Evolutionary conservation across 2,113 vertebrate species (phyloP), one percentile per base, ranked within the genome.

Genomic region (Ginglymostoma cirratum): DNA sequence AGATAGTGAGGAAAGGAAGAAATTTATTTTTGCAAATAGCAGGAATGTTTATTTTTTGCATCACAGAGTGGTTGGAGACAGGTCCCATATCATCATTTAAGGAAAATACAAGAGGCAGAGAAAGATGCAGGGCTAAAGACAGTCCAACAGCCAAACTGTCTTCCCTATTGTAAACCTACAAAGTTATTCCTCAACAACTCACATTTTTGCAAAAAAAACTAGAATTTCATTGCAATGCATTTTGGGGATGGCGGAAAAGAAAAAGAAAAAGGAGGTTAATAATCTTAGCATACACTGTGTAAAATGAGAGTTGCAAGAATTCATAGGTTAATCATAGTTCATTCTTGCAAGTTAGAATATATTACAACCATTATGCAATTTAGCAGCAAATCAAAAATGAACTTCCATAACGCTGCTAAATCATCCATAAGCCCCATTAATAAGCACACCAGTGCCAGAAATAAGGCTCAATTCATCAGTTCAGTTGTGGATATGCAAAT

Each of bases 301-400:
- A 23, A 42, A 45, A 83, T 21, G 80, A 83, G 80, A 45, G 17
- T 83, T 66, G 65, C 89, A 67, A 61, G 55, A 90, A 65, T 90
- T 30, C 87, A 90, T 17, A 90, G 89, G 61, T 66, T 93, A 66
- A 66, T n/a, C 89, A 42, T 6, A 8, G 61, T 67, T 93, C 34
- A 67, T 66, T 38, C 4, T 38, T 92, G 61, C 15, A 76, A 92
- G 55, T 24, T 92, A 38, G n/a, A 92, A 92, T 38, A 66, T 7
- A 66, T 92, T 66, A 66, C 61, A 66, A 34, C 17, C 7, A 90
- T 61, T 66, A 61, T 34, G 48, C 86, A 89, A 61, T 24, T 89
- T 89, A 89, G 86, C 34, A 92, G 89, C 34, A 65, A 66, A 66
- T 92, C 89, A 92, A 92, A 92, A 92, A 65, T 65, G 89, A 92